Evolutionary conservation across 2,113 vertebrate genomes (phyloP).

Genomic region (Notechis scutatus): DNA sequence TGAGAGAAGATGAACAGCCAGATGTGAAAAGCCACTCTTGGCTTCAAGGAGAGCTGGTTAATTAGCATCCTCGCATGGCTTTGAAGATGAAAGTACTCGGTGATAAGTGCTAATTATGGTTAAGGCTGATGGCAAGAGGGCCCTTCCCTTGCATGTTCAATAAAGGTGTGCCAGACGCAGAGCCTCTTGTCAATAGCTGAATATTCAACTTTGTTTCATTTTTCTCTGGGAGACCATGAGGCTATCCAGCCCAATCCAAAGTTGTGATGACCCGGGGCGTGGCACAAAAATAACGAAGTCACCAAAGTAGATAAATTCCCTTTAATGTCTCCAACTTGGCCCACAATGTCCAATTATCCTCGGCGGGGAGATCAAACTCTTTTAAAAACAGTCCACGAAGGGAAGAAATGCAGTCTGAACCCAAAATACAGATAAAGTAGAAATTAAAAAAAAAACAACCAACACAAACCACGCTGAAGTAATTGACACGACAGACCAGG

Average conservation of each 20-base stretch:
- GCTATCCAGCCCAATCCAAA: background rate
- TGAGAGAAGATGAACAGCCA: constrained; percentile 46
- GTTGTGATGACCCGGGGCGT: fast-evolving
- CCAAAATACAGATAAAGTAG: too few relatives aligned
- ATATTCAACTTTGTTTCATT: background rate
- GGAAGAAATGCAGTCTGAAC: too few relatives aligned
- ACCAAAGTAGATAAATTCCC: too few relatives aligned
- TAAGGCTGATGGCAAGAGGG: constrained; percentile 49
- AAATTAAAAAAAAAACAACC: too few relatives aligned
- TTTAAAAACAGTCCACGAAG: too few relatives aligned
- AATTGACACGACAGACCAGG: too few relatives aligned
- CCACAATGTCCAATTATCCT: too few relatives aligned
- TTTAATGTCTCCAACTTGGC: too few relatives aligned
- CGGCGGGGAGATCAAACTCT: too few relatives aligned
- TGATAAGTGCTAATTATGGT: constrained; percentile 65
- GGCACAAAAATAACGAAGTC: too few relatives aligned
- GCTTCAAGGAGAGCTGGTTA: constrained; percentile 52
- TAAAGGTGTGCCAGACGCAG: constrained; percentile 37
- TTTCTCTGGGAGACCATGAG: background rate
- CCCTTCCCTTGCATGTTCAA: constrained; percentile 38
- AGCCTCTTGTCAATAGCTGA: background rate
- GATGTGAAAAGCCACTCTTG: constrained; percentile 52
- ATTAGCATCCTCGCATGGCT: constrained; percentile 55
- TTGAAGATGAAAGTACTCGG: constrained; percentile 63
- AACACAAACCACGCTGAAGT: too few relatives aligned